Evolutionary conservation across 2,797 vertebrate genomes (phyloP).

Genomic region (Enteromius viviparus): DNA sequence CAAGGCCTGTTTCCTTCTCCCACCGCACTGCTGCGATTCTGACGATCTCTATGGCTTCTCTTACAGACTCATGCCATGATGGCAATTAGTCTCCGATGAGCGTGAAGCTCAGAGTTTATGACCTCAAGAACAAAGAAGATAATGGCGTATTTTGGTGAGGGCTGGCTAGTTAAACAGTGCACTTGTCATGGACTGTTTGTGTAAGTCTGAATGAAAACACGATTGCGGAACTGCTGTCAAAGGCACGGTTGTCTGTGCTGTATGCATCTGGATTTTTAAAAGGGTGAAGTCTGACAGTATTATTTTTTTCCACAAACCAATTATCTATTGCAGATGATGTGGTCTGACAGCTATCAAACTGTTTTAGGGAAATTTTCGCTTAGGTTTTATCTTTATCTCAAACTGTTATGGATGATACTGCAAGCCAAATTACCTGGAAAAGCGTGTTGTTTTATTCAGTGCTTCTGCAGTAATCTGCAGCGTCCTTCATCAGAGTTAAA

Average conservation of each 20-base stretch:
- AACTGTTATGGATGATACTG: background rate
- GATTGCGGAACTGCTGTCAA: constrained; percentile 15
- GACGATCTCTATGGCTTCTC: constrained; percentile 25
- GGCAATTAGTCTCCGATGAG: constrained; percentile 15
- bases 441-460: constrained; percentile 29
- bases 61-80: constrained; percentile 4
- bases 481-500: constrained; percentile 27
- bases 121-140: constrained; percentile 25
- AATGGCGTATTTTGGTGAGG: background rate
- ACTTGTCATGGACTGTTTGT: constrained; percentile 18
- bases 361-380: constrained; percentile 13
- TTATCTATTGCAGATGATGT: constrained; percentile 37
- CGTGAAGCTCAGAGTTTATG: constrained; percentile 34
- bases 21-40: constrained; percentile 41
- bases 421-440: constrained; percentile 27
- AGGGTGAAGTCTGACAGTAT: constrained; percentile 16
- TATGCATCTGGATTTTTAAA: constrained; percentile 9
- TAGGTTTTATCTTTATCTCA: constrained; percentile 29
- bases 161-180: constrained; percentile 15
- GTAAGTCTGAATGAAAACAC: constrained; percentile 24
- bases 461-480: constrained; percentile 33
- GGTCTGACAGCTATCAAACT: constrained; percentile 1
- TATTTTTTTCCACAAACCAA: constrained; percentile 27
- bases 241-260: background rate
- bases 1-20: constrained; percentile 51